Conservation (phyloP, 2,888 invertebrate species). For the Seira sanloemensis region DNA sequence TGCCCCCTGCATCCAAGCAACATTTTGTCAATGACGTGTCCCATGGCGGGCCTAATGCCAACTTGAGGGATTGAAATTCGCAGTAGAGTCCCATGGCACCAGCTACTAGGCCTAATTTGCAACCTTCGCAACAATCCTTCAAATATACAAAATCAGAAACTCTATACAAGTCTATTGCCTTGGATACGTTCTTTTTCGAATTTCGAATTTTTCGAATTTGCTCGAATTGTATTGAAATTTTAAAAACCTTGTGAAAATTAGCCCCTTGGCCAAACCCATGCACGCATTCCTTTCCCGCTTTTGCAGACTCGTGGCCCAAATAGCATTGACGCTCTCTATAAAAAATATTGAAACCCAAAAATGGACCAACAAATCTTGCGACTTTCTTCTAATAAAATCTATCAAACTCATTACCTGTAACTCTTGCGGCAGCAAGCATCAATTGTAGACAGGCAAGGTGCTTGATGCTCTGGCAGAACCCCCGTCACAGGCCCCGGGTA, state of each 20-base stretch:
- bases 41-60: slow-evolving; percentile 78
- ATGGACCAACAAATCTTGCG: no score
- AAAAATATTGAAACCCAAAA: no score
- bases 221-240: no score
- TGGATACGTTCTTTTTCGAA: neutral
- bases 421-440: slow-evolving; percentile 81
- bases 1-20: slow-evolving; percentile 77
- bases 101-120: slow-evolving; percentile 81
- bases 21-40: slow-evolving; percentile 81
- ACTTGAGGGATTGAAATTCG: slow-evolving; percentile 78
- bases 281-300: slow-evolving; percentile 76
- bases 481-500: slow-evolving; percentile 78
- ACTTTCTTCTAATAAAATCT: no score
- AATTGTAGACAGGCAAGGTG: slow-evolving; percentile 80
- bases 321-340: slow-evolving; percentile 76
- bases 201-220: no score
- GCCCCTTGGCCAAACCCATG: slow-evolving; percentile 69
- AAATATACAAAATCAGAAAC: slow-evolving; percentile 54
- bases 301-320: slow-evolving; percentile 78
- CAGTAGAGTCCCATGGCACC: slow-evolving; percentile 80
- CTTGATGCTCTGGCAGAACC: slow-evolving; percentile 79
- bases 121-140: slow-evolving; percentile 82
- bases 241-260: slow-evolving; percentile 74
- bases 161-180: neutral
- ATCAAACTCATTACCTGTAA: slow-evolving; percentile 76